Percentiles rank a stretch among this genome's conserved stretches.
phyloP scores from a whole-genome alignment of 2,113 vertebrate genomes.

The Electrona antarctica region DNA sequence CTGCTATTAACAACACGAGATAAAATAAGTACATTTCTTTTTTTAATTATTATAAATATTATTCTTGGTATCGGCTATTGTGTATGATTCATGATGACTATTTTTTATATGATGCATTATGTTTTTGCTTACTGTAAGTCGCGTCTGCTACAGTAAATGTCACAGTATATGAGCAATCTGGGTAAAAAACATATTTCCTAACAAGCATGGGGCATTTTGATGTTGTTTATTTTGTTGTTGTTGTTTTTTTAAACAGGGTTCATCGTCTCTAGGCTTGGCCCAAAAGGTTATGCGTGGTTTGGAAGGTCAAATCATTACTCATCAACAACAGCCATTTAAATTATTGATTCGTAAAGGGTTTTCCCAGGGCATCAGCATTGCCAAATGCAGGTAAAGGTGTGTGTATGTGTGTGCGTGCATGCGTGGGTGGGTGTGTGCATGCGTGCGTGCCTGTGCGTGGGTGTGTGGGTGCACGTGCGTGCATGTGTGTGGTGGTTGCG shows the following conservation, averaged over 20 bases:
- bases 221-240: neutral
- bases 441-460: neutral
- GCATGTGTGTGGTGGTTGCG: neutral
- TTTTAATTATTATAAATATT: too few species aligned
- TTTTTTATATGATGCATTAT: too few species aligned
- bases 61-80: too few species aligned
- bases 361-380: neutral
- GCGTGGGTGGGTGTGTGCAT: neutral
- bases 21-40: too few species aligned
- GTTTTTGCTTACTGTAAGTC: too few species aligned
- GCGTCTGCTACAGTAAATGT: neutral
- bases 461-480: neutral
- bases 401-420: neutral
- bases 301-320: conserved; percentile 20
- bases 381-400: neutral
- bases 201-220: neutral
- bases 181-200: conserved; percentile 4
- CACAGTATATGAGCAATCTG: conserved; percentile 28
- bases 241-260: conserved; percentile 7
- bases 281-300: conserved; percentile 18
- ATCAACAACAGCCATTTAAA: conserved; percentile 15
- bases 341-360: conserved; percentile 15
- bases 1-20: too few species aligned
- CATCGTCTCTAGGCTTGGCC: neutral
- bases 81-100: too few species aligned